Evolutionary conservation across 2,113 vertebrate genomes (phyloP).

Genomic region (Laticauda colubrina): DNA sequence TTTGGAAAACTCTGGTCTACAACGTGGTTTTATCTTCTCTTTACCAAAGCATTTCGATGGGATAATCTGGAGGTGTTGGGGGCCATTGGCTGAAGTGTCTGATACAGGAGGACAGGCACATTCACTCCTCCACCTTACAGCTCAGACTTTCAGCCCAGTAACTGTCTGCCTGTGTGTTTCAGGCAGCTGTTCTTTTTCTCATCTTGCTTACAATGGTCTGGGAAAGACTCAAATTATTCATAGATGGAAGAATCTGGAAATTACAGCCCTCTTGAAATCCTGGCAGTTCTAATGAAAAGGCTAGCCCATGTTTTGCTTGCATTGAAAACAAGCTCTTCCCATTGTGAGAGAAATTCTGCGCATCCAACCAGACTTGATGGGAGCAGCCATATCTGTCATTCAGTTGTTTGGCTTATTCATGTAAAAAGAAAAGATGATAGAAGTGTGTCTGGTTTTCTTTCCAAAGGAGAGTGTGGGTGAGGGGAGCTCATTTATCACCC

Average conservation of each 20-base stretch:
- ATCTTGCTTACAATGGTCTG: not conserved
- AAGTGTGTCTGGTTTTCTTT: not conserved
- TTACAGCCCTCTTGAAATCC: not conserved
- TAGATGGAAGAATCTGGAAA: not conserved
- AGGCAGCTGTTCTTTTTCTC: not conserved
- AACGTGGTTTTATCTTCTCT: not conserved
- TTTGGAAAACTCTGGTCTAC: not conserved
- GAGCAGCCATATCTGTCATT: not conserved
- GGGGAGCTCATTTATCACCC: not conserved
- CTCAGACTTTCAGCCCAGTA: not conserved
- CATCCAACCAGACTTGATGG: not conserved
- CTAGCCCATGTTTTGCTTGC: not conserved
- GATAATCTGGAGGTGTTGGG: not conserved
- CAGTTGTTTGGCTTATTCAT: not conserved
- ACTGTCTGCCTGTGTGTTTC: not conserved
- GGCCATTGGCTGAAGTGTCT: not conserved
- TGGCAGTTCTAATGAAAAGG: not conserved
- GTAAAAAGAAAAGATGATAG: not conserved
- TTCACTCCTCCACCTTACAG: not conserved
- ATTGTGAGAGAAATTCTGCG: not conserved
- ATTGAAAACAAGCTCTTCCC: not conserved
- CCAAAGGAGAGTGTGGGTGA: not conserved
- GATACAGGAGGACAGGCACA: too few species aligned
- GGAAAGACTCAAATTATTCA: not conserved
- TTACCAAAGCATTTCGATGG: not conserved